Base-by-base conservation (phyloP, 2,888 invertebrate genomes). In the Athalia rosae region DNA sequence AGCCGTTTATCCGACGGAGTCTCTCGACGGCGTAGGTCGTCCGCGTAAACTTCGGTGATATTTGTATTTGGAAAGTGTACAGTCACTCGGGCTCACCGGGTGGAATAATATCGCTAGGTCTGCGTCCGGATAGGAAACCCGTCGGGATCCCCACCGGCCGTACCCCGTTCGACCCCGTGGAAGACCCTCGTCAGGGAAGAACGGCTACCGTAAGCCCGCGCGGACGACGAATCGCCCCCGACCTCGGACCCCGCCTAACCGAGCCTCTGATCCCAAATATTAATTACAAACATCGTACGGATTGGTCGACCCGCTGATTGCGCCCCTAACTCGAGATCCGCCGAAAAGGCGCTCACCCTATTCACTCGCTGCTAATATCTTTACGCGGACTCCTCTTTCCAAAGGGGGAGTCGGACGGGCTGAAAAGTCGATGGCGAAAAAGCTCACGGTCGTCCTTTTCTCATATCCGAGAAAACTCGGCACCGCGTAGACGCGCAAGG, bases 221-320 rank as follows among this genome's bases (percentile, higher is more conserved):
- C 71, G 45, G 53, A 53, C 11, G 71, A 58, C 71, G 58, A 58
- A 71, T 43, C 41, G 43, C 13, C 45, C 8, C 28, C 28, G 28
- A 28, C 28, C 28, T 28, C 28, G 28, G 28, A 28, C 28, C 28
- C 28, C 28, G 28, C 28, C 28, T 28, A 28, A 28, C 28, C 28
- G 13, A 58, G 45, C 71, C 58, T 58, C 56, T 56, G 71, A 71
- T 71, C 76, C 62, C 61, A 77, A 50, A 67, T 77, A 77, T 77
- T 69, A 77, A 69, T 77, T 59, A 69, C 48, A 67, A 77, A 69
- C 69, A 61, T 77, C 45, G 59, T 59, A 47, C 53, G 48, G 69
- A 71, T 69, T 50, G 61, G 69, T 47, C 43, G 50, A 43, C 43
- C 28, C 41, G 11, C 7, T 48, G 50, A 69, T 69, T 77, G 67